phyloP scores from a whole-genome alignment of 2,888 invertebrate genomes.

The Odiellus spinosus region DNA sequence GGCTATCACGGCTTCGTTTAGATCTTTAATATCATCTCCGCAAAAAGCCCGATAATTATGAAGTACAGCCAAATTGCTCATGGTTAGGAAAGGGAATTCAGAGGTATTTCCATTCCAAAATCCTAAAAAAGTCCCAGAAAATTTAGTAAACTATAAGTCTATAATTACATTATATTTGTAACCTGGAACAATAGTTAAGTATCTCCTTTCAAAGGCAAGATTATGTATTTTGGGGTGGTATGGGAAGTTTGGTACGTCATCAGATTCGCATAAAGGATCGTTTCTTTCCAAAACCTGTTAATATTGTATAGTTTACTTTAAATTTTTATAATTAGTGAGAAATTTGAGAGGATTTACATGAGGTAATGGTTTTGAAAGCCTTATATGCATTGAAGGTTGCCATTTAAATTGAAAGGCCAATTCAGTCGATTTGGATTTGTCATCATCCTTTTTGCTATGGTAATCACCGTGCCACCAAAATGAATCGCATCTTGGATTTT shows the following conservation, averaged over 20 bases:
- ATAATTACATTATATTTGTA: constrained; percentile 10
- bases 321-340: background rate
- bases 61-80: constrained; percentile 39
- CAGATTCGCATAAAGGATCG: constrained; percentile 21
- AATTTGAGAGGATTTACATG: constrained; percentile 29
- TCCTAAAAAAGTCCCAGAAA: constrained; percentile 20
- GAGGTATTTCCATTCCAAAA: constrained; percentile 66
- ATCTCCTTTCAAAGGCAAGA: constrained; percentile 39
- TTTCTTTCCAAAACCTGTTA: constrained; percentile 30
- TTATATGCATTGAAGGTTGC: constrained; percentile 48
- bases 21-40: constrained; percentile 7
- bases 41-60: background rate
- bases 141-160: constrained; percentile 3
- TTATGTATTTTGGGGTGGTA: constrained; percentile 47
- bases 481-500: constrained; percentile 61
- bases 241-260: constrained; percentile 21
- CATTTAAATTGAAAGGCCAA: constrained; percentile 50
- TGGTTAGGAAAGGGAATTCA: constrained; percentile 62
- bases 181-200: constrained; percentile 62
- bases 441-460: constrained; percentile 36
- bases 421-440: constrained; percentile 31
- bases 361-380: constrained; percentile 49
- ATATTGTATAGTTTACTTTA: background rate
- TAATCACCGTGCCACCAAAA: constrained; percentile 71
- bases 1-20: constrained; percentile 47